A percentile compares a stretch with the other conserved stretches of the same genome.
Evolutionary conservation across 2,113 vertebrate genomes (phyloP).

Genomic region (Oreochromis spilurus): DNA sequence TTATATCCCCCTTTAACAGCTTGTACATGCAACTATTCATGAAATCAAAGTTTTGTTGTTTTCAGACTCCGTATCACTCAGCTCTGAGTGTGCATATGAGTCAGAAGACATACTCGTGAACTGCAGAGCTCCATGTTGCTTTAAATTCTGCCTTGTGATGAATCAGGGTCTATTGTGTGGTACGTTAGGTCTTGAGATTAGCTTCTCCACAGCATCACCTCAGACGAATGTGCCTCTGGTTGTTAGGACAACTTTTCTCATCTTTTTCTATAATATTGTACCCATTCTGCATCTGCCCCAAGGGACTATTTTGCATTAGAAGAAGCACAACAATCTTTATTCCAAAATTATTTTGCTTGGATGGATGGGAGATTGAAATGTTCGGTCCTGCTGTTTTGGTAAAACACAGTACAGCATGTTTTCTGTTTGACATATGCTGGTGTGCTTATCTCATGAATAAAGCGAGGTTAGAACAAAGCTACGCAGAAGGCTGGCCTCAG

Average conservation of each 20-base stretch:
- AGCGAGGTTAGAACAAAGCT: conserved; percentile 5
- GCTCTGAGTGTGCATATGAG: not conserved
- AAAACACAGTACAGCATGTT: not conserved
- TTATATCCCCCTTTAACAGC: not conserved
- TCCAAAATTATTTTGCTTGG: not conserved
- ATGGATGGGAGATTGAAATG: not conserved
- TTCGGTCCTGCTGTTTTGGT: not conserved
- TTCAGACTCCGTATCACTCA: not conserved
- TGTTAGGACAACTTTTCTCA: not conserved
- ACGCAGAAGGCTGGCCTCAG: not conserved
- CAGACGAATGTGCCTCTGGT: not conserved
- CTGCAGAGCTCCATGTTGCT: not conserved
- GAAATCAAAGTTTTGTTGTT: not conserved
- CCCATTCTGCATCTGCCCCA: not conserved
- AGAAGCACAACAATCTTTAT: not conserved
- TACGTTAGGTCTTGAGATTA: not conserved
- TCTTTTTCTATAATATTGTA: not conserved
- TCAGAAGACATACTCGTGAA: not conserved
- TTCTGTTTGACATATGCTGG: conserved; percentile 6
- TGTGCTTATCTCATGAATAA: conserved; percentile 5
- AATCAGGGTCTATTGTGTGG: not conserved
- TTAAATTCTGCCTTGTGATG: not conserved
- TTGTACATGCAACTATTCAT: not conserved
- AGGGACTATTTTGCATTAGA: not conserved
- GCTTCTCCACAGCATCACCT: not conserved